Evolutionary conservation across 2,797 vertebrate species (phyloP), one percentile per base, ranked within the genome.

Genomic region (Melopsittacus undulatus): DNA sequence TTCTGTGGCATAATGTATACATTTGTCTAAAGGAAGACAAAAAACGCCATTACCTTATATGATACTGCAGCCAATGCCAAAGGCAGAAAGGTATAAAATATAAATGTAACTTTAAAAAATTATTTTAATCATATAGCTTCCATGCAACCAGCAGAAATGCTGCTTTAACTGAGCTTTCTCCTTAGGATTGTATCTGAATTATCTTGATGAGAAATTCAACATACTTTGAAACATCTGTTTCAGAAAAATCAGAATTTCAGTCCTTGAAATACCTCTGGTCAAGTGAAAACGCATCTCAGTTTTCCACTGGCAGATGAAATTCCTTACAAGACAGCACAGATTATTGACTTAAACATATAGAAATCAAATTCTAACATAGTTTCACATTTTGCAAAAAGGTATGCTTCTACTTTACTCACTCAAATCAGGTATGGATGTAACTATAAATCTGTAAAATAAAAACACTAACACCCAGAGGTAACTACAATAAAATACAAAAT

Each of bases 71-170:
- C 12, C 46, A 62, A 88, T 89, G 43, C 54, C 40, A 42, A 94
- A 96, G 89, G 77, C 63, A 92, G 59, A 94, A 95, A 95, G 5
- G 8, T 49, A 87, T 64, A 57, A 89, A 93, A 68, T 59, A 81
- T n/a, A 90, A 93, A 92, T 67, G 9, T 34, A 89, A 79, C 52
- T 17, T 66, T 94, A 42, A 42, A 42, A 32, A 87, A 57, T 57
- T 79, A 0, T 64, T 96, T 97, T 94, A 34, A 56, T 87, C 36
- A 57, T 76, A 15, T 21, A 84, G 81, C 4, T 79, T 93, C 56
- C 34, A 87, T 63, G 38, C 24, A 93, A 63, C 42, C 27, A 77
- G 13, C 9, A 87, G 34, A 46, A 91, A 92, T 87, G 17, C 3
- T 64, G 43, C 8, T 89, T 95, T 81, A 61, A 48, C 26, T 81